Conservation (phyloP, 2,113 vertebrate species). For the Ivindomyrus marchei region DNA sequence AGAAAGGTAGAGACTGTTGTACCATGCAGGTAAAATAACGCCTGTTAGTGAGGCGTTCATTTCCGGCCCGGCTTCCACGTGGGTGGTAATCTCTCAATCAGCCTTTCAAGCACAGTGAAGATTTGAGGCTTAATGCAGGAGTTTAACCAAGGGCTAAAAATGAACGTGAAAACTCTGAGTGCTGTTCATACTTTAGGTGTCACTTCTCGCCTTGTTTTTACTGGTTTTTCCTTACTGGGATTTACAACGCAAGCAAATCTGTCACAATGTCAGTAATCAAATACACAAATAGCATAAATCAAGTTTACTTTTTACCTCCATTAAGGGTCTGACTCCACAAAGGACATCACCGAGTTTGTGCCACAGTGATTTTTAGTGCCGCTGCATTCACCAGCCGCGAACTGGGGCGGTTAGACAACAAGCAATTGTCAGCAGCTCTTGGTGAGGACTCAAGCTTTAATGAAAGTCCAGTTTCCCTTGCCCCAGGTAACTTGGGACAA, state of each 20-base stretch:
- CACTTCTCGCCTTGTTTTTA: background rate
- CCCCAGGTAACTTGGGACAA: constrained; percentile 61
- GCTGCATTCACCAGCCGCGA: constrained; percentile 16
- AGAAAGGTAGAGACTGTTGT: background rate
- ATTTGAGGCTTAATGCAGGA: background rate
- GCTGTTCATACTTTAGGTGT: background rate
- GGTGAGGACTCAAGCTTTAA: constrained; percentile 63
- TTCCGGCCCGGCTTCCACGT: background rate
- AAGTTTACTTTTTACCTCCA: background rate
- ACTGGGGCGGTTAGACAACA: constrained; percentile 39
- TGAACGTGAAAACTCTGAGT: background rate
- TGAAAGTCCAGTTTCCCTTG: constrained; percentile 73
- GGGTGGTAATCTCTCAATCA: constrained; percentile 17
- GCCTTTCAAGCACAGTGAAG: background rate
- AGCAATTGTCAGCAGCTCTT: constrained; percentile 58
- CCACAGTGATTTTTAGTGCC: background rate
- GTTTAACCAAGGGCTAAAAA: background rate
- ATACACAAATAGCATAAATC: background rate
- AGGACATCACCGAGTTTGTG: background rate
- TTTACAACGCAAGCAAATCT: background rate
- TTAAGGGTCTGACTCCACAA: background rate
- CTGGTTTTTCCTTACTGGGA: background rate
- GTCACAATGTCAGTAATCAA: background rate
- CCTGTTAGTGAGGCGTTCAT: background rate
- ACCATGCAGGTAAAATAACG: background rate